Percentiles rank a stretch among this genome's conserved stretches.
Conservation (phyloP, 2,113 vertebrate species). For the Struthidea cinerea region DNA sequence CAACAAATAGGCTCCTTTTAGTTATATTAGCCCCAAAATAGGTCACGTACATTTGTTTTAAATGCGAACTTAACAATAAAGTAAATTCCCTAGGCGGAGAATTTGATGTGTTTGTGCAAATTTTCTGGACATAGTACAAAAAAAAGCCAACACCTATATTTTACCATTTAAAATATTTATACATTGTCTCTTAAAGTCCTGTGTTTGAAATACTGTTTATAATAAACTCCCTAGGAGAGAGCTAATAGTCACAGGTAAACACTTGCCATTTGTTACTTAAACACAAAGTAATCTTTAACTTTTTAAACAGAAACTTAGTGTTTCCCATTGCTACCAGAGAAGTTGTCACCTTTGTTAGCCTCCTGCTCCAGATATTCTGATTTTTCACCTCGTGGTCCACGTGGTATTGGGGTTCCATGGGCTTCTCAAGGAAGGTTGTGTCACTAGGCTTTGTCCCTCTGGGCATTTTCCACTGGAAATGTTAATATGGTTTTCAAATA, state of each 20-base stretch:
- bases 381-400: not conserved
- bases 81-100: slow-evolving; percentile 61
- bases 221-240: slow-evolving; percentile 59
- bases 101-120: slow-evolving; percentile 71
- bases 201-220: slow-evolving; percentile 70
- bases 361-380: not conserved
- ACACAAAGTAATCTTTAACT: not conserved
- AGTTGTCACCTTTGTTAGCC: not conserved
- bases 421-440: not conserved
- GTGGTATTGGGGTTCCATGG: not conserved
- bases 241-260: slow-evolving; percentile 11
- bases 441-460: not conserved
- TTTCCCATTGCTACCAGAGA: not conserved
- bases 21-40: slow-evolving; percentile 74
- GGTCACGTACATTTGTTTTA: slow-evolving; percentile 69
- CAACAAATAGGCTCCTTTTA: slow-evolving; percentile 75
- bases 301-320: not conserved
- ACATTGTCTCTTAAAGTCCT: slow-evolving; percentile 65
- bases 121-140: slow-evolving; percentile 69
- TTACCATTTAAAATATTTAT: slow-evolving; percentile 76
- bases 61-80: slow-evolving; percentile 74
- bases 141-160: slow-evolving; percentile 69
- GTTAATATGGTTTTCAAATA: not conserved
- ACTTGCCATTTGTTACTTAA: not conserved
- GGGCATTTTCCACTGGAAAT: not conserved